Conservation (phyloP, 2,113 vertebrate species). For the Theropithecus gelada region DNA sequence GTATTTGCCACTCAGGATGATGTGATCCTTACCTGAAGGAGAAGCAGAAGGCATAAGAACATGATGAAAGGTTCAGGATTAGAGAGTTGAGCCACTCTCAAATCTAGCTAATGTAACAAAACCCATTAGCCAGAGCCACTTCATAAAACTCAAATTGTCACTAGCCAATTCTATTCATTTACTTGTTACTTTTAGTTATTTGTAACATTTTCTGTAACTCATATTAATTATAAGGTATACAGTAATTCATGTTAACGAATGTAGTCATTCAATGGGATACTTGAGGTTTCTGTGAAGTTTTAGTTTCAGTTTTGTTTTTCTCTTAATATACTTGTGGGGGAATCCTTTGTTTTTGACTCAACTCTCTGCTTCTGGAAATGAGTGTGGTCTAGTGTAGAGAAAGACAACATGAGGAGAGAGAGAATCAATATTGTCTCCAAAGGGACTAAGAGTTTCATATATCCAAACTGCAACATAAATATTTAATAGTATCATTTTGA, state of each 20-base stretch:
- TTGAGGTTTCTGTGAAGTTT: not conserved
- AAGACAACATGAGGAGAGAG: not conserved
- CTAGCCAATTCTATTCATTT: not conserved
- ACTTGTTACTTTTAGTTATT: constrained; percentile 23
- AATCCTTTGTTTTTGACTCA: not conserved
- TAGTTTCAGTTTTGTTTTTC: not conserved
- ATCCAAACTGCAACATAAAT: not conserved
- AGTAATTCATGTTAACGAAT: not conserved
- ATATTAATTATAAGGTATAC: not conserved
- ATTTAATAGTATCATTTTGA: not conserved
- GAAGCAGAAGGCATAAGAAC: not conserved
- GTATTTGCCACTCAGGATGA: not conserved
- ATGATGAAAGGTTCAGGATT: not conserved
- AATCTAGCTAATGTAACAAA: not conserved
- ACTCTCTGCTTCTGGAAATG: not conserved
- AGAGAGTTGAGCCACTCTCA: not conserved
- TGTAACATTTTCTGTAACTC: not conserved
- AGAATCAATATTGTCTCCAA: not conserved
- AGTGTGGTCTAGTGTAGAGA: not conserved
- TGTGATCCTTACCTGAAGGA: not conserved
- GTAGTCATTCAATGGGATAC: not conserved
- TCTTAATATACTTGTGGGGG: not conserved
- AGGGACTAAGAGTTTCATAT: not conserved
- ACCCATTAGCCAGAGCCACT: not conserved
- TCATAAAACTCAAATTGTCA: not conserved